These are phyloP conservation scores for Camelus bactrianus DNA, from an alignment of 2,113 vertebrate species.

Conservation along the genomic window DNA sequence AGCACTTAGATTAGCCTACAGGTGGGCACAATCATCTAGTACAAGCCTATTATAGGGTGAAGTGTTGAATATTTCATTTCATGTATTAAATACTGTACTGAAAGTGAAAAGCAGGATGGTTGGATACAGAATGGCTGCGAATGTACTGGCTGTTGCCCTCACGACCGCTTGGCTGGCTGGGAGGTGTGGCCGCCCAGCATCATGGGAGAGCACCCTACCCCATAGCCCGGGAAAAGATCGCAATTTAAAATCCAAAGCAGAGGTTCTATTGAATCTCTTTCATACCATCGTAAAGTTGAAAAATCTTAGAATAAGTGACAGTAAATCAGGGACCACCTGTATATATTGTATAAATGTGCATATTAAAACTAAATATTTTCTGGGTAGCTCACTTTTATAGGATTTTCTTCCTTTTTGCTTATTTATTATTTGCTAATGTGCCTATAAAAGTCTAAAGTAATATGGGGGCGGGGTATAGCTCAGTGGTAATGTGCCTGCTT, in stretches of 20 bases:
- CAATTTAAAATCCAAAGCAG: neutral
- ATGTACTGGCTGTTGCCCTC: neutral
- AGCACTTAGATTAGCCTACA: neutral
- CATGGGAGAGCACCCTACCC: neutral
- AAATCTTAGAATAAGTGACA: neutral
- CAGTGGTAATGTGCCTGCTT: too few species aligned
- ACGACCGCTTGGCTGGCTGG: neutral
- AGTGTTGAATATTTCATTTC: neutral
- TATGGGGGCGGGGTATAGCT: too few species aligned
- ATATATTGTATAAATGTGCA: neutral
- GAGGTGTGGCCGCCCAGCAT: neutral
- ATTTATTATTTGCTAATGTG: neutral
- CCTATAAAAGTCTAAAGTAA: neutral
- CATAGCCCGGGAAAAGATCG: neutral
- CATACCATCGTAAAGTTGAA: neutral
- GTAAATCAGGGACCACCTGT: neutral
- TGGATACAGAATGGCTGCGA: neutral
- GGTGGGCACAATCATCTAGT: neutral
- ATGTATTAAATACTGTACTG: neutral
- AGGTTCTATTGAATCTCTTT: neutral
- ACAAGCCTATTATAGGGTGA: neutral
- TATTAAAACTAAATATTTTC: constrained; percentile 18
- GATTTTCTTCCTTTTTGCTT: neutral
- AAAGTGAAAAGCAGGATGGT: neutral
- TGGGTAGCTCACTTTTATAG: neutral